Evolutionary conservation across 2,888 invertebrate species (phyloP), one percentile per base, ranked within the genome.

Genomic region (Noctua janthe): DNA sequence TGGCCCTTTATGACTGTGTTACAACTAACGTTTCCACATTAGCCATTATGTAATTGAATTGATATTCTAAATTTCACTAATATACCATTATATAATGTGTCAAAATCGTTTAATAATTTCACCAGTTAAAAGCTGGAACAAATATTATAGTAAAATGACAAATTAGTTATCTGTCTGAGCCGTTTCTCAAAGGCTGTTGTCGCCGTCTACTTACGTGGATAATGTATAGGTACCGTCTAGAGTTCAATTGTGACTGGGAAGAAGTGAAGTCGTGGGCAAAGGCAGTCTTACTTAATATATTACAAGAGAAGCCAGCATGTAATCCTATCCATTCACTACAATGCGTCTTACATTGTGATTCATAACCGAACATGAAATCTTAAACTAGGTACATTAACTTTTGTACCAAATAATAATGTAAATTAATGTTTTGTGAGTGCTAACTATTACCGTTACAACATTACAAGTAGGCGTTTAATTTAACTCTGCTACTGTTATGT

Each of bases 401-500:
- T 82, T 76, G 79, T 81, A 88, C 84, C 29, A 70, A 82, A 89
- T 83, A 82, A 85, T 88, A 89, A 88, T 87, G 86, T 81, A 84
- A 86, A 87, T 90, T 83, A 86, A 85, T 88, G 82, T 87, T 70
- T 84, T 83, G 75, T 75, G 79, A 87, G 69, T 83, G 82, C 78
- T 86, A 80, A 75, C 75, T 84, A 86, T 87, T 83, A 89, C 84
- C 85, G 81, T 90, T 83, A 81, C 83, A 83, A 85, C 73, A 86
- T 87, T 85, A 84, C 79, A 86, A 87, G 83, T 87, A 89, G 82
- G 83, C 88, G 83, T 71, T 83, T 88, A 85, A 83, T 83, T 87
- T 85, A 80, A 82, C 73, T 82, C 76, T 84, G 77, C 87, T 78
- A 80, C 86, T 75, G 77, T 90, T 87, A 86, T 76, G 87, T 84